Base-by-base conservation (phyloP, 2,113 vertebrate genomes). In the Tyto alba region DNA sequence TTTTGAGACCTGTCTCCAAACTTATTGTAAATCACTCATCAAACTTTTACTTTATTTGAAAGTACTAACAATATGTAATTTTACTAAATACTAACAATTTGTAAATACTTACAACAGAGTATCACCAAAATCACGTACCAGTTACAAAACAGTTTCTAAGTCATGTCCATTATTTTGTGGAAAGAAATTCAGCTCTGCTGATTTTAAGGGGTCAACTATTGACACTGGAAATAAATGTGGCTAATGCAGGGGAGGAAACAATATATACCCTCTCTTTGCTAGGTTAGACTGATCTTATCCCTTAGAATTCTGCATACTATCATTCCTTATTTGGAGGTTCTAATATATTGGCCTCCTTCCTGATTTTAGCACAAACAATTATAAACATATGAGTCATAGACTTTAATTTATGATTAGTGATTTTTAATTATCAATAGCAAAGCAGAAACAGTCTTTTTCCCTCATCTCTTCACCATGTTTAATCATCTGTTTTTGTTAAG, bases 141-240 rank as follows among this genome's bases (percentile, higher is more conserved):
- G 29, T n/a, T 63, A 52, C 5, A 63, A 67, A 94, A 52, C 25
- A 36, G 25, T 38, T 89, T 91, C 6, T 27, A 67, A 16, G 4
- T 36, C 11, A 36, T 18, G 7, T 32, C 68, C 1, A 0, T 48
- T 68, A 12, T 2, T 81, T n/a, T 45, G 2, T 47, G 15, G 20
- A 72, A 76, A 20, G 6, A 66, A 7, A 75, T 76, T 72, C 20
- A 92, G 2, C 11, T 85, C 52, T 66, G 16, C 4, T 48, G 18
- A n/a, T 36, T 56, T 78, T 74, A 29, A 47, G 23, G 10, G 4
- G 10, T 41, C 34, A 47, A 3, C 13, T 55, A 41, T 6, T 79
- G 43, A 68, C 16, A 41, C 1, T 56, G 48, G 36, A 76, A 95
- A 82, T 81, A 3, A 67, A 52, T 4, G 7, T 14, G 7, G 13